Base-by-base conservation (phyloP, 2,888 invertebrate species). In the Drosophila kuntzei region DNA sequence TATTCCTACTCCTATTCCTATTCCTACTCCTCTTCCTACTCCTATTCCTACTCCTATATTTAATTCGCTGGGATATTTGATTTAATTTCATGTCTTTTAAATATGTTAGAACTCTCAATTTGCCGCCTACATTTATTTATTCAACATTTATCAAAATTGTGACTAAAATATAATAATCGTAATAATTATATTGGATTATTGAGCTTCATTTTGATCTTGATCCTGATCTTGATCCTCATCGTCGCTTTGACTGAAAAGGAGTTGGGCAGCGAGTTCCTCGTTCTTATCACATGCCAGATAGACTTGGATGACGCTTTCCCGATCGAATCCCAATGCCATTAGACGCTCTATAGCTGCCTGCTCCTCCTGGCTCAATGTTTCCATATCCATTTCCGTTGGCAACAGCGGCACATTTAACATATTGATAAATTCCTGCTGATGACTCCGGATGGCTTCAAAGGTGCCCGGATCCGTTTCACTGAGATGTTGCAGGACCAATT, bases 401-500 rank as follows among this genome's bases (percentile, higher is more conserved):
- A 9, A 9, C 9, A 32, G 32, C 5, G 32, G 32, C 12, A 32
- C 32, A 32, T 80, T 81, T 8, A 90, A 51, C 81, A 90, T 64
- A 2, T 53, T 54, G 2, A 98, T 96, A 93, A 99, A 99, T 63
- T 97, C 96, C 91, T 97, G 97, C 93, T 97, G 97, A 91, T 97
- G 96, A 91, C 96, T 96, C 59, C 96, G 96, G 87, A 98, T 97
- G 71, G 98, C 95, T 91, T 97, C 96, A 85, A 98, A 94, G 37
- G 99, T 93, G 29, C 96, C 96, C 47, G 99, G 99, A 93, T 99
- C 99, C 39, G 96, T 95, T 92, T 97, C 96, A 27, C 98, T 97
- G 91, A 99, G 97, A 93, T 89, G 98, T 92, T 97, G 96, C 76
- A 99, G 93, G 22, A 99, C 95, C 74, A 96, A 95, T 92, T 98